A percentile compares a stretch with the other conserved stretches of the same genome.
phyloP scores from a whole-genome alignment of 2,888 invertebrate genomes.

The Clunio marinus region DNA sequence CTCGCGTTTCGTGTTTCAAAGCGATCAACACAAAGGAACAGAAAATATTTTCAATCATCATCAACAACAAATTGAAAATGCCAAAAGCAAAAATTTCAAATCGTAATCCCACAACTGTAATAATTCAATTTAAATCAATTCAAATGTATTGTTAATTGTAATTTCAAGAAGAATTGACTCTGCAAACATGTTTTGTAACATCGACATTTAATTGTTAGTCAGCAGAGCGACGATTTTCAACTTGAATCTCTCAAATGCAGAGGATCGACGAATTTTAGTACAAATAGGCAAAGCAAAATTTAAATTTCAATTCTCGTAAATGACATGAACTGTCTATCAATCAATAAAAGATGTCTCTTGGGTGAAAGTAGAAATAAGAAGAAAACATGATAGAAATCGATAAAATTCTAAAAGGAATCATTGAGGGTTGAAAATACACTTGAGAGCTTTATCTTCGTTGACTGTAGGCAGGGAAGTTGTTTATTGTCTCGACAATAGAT shows the following conservation, averaged over 20 bases:
- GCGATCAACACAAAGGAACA: too few species aligned
- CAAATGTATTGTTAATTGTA: background rate
- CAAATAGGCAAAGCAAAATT: background rate
- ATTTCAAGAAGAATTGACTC: background rate
- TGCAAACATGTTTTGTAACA: too few species aligned
- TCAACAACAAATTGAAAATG: too few species aligned
- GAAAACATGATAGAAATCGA: background rate
- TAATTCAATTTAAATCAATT: background rate
- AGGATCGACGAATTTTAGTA: too few species aligned
- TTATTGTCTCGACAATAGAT: slow-evolving; percentile 7
- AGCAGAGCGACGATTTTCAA: too few species aligned
- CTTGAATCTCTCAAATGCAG: too few species aligned
- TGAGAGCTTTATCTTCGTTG: background rate
- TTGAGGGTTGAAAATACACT: background rate
- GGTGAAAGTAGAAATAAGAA: background rate
- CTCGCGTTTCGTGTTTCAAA: background rate
- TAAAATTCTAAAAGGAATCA: background rate
- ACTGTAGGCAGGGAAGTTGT: slow-evolving; percentile 5
- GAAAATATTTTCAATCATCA: too few species aligned
- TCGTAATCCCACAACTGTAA: background rate
- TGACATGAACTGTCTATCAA: background rate
- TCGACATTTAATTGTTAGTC: too few species aligned
- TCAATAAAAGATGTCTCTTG: background rate
- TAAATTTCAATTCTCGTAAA: background rate
- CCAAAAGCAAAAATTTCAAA: background rate